phyloP scores from a whole-genome alignment of 2,888 invertebrate genomes.

The Rhodophaea formosa region DNA sequence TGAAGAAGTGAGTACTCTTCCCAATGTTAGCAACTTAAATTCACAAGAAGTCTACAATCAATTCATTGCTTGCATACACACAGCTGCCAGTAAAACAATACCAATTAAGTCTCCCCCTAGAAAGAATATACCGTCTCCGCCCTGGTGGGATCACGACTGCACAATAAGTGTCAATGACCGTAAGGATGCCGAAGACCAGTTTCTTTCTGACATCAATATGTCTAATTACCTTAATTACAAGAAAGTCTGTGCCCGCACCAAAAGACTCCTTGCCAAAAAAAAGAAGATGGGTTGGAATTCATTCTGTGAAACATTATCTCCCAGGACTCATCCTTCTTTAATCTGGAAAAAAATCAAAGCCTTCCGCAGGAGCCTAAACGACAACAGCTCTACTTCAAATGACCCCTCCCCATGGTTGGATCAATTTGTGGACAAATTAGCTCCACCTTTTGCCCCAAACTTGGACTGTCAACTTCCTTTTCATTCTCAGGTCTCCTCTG shows the following conservation, averaged over 20 bases:
- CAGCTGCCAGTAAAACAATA: background rate
- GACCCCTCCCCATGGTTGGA: background rate
- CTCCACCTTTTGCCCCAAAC: background rate
- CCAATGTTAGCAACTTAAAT: background rate
- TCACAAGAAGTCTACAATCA: too few species aligned
- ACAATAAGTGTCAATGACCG: background rate
- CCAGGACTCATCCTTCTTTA: background rate
- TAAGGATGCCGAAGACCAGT: background rate
- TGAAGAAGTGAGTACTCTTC: background rate
- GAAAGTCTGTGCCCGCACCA: background rate
- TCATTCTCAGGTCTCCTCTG: background rate
- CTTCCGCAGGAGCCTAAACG: too few species aligned
- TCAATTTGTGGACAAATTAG: background rate
- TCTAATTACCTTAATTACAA: background rate
- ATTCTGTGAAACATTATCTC: background rate
- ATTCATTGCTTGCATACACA: background rate
- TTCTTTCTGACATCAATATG: too few species aligned
- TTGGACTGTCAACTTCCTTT: background rate
- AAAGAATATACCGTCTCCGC: background rate
- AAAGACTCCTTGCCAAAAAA: background rate
- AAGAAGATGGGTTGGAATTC: background rate
- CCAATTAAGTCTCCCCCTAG: too few species aligned
- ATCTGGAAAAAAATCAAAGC: too few species aligned
- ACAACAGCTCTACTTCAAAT: background rate
- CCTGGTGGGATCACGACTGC: background rate